A percentile compares a stretch with the other conserved stretches of the same genome.
phyloP scores from a whole-genome alignment of 37 sponge, comb jelly and placozoan species.

The Geodia barretti region DNA sequence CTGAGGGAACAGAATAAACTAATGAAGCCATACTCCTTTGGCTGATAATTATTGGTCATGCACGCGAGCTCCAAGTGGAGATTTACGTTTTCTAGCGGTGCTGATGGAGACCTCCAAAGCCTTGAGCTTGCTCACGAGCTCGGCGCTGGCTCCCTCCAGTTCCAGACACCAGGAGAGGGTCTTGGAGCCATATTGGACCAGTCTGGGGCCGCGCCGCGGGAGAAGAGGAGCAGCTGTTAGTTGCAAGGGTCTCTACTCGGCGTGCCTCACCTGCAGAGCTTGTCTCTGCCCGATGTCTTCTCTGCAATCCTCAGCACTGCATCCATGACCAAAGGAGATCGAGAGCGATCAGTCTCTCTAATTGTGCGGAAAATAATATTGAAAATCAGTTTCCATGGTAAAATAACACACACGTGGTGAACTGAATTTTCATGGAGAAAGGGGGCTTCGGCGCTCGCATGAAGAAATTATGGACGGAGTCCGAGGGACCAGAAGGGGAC shows the following conservation, averaged over 20 bases:
- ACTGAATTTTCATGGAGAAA: neutral
- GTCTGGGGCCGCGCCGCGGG: neutral
- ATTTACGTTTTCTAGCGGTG: constrained; percentile 73
- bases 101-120: constrained; percentile 60
- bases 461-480: neutral
- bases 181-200: constrained; percentile 71
- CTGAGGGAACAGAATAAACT: constrained; percentile 19
- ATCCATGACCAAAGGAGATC: neutral
- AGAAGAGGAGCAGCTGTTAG: neutral
- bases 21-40: neutral
- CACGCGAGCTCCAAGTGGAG: neutral
- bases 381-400: neutral
- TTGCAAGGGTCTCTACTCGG: too few relatives aligned
- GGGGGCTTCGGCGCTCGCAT: neutral
- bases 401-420: neutral
- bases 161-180: constrained; percentile 58
- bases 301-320: constrained; percentile 46
- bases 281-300: constrained; percentile 73
- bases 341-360: neutral
- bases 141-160: constrained; percentile 15
- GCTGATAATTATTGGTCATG: neutral
- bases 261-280: constrained; percentile 68
- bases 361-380: neutral
- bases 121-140: constrained; percentile 32
- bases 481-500: neutral